Evolutionary conservation across 2,797 vertebrate genomes (phyloP), one percentile per base, ranked within the genome.

Genomic region (Catharus ustulatus): DNA sequence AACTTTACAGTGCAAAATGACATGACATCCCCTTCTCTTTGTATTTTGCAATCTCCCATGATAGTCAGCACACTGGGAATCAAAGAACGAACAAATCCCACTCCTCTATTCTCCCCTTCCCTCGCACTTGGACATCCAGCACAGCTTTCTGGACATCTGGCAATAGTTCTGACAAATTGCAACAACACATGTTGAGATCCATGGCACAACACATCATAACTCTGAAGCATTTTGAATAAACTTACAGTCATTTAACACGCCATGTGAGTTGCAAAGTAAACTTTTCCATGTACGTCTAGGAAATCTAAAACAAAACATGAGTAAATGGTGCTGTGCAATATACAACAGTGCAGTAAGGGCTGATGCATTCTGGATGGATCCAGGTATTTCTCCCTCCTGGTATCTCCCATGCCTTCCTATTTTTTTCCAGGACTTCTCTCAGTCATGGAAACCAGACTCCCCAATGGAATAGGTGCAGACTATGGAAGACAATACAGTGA

Each of bases 41-140:
- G 45, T 85, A 36, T 92, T 92, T 89, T 87, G 46, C 75, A 93
- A 5, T 64, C 62, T 95, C 87, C 92, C 81, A 34, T 93, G 84
- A 75, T 72, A 87, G 49, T 10, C 61, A 68, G 19, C 34, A 38
- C 19, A 36, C 40, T 81, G 82, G 61, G 72, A 92, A 89, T 51
- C 0, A 0, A 87, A 24, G 46, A 92, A 87, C 51, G 64, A 93
- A 43, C 27, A 87, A 85, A 77, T 51, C 64, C 46, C 58, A 68
- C 73, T 89, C 57, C 68, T 78, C 64, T 12, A 3, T 71, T 83
- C 54, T 83, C 78, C 73, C 34, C 13, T 83, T 87, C 17, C 22
- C 46, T 89, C 52, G 10, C 36, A 74, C 27, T 89, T 87, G 73
- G 58, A 55, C n/a, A 54, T 51, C 59, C 40, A 91, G 64, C 38